Evolutionary conservation across 1,140 invertebrate genomes (phyloP).

Genomic region (Acyrthosiphon pisum): DNA sequence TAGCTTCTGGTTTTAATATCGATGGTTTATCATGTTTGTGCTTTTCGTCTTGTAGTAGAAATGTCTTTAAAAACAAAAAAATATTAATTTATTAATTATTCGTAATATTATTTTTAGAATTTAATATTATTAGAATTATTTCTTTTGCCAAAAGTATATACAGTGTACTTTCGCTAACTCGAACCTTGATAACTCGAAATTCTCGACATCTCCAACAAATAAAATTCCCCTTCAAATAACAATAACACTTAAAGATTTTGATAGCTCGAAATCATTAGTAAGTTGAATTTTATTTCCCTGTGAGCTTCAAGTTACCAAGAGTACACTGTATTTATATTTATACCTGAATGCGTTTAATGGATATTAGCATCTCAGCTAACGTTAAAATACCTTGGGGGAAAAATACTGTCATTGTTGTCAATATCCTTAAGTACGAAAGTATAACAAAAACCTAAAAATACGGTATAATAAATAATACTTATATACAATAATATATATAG

Average conservation of each 20-base stretch:
- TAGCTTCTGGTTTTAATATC: not conserved
- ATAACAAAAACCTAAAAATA: constrained; percentile 71
- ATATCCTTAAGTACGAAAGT: constrained; percentile 75
- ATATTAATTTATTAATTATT: not conserved
- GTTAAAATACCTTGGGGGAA: constrained; percentile 73
- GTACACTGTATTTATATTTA: not conserved
- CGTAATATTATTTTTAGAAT: not conserved
- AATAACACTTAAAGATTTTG: too few relatives aligned
- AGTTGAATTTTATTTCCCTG: too few relatives aligned
- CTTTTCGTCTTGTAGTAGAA: constrained; percentile 73
- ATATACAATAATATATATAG: too few relatives aligned
- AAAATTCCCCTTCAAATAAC: too few relatives aligned
- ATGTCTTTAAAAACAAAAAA: constrained; percentile 67
- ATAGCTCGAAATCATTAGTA: too few relatives aligned
- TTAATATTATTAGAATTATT: not conserved
- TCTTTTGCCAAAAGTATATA: not conserved
- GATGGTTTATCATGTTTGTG: not conserved
- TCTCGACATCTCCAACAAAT: too few relatives aligned
- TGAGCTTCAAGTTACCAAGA: too few relatives aligned
- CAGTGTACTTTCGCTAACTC: too few relatives aligned
- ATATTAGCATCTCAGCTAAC: constrained; percentile 70
- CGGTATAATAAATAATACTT: not conserved
- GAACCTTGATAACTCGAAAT: too few relatives aligned
- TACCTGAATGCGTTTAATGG: constrained; percentile 70
- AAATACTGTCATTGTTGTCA: constrained; percentile 78